Evolutionary conservation across 2,113 vertebrate species (phyloP).

Genomic region (Sterrhoptilus dennistouni): DNA sequence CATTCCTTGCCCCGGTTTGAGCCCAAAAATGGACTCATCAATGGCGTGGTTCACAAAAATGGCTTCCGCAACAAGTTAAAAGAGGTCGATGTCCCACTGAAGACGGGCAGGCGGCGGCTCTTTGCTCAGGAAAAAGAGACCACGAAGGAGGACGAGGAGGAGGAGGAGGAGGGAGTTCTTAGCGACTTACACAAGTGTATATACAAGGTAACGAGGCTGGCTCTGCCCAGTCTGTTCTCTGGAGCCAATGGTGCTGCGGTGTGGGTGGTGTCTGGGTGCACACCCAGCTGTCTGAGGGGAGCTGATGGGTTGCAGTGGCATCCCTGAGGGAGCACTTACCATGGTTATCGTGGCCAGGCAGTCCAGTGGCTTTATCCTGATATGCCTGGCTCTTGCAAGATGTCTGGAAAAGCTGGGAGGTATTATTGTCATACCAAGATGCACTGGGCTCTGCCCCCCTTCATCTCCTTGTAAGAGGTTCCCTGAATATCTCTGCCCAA

Average conservation of each 20-base stretch:
- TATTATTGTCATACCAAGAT: background rate
- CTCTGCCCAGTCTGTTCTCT: background rate
- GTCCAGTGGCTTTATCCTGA: background rate
- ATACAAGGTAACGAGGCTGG: conserved; percentile 85
- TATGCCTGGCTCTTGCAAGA: background rate
- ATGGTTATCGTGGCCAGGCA: accelerated
- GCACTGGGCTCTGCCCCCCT: background rate
- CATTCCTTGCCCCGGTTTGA: conserved; percentile 93
- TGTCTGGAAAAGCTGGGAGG: background rate
- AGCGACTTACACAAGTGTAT: conserved; percentile 98
- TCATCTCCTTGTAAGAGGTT: background rate
- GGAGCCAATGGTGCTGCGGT: accelerated
- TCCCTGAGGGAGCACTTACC: background rate
- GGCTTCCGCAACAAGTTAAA: conserved; percentile 91
- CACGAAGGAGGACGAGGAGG: conserved; percentile 84
- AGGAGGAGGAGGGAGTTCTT: conserved; percentile 85
- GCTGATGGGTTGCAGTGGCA: background rate
- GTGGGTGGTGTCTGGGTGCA: background rate
- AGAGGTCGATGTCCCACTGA: conserved; percentile 86
- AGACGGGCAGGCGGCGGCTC: conserved; percentile 92
- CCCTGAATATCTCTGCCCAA: background rate
- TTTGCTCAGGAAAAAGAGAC: conserved; percentile 98
- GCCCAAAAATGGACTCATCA: conserved; percentile 88
- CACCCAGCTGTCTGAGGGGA: background rate
- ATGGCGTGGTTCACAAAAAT: conserved; percentile 83